phyloP scores from a whole-genome alignment of 2,113 vertebrate genomes.

The Cranoglanis bouderius region DNA sequence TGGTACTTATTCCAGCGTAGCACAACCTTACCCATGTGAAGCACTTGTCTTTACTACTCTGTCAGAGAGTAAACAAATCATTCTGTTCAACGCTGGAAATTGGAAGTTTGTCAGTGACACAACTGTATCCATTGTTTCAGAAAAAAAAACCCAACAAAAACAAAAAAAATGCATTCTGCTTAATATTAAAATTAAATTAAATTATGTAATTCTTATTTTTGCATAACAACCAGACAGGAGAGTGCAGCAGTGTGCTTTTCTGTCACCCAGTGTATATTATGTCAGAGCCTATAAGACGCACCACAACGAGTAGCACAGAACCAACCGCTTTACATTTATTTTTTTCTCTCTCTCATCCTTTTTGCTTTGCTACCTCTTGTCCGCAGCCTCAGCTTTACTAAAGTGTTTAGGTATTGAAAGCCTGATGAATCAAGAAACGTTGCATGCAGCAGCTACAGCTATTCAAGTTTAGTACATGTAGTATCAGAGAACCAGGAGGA shows the following conservation, averaged over 20 bases:
- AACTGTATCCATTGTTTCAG: constrained; percentile 10
- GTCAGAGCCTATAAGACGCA: not conserved
- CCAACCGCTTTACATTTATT: not conserved
- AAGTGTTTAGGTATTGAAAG: not conserved
- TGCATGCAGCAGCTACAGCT: not conserved
- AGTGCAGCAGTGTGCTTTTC: constrained; percentile 64
- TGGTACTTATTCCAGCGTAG: constrained; percentile 44
- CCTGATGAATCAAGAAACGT: not conserved
- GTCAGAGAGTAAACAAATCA: not conserved
- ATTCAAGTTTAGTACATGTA: not conserved
- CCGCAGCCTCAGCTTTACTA: not conserved
- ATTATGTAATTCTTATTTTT: constrained; percentile 66
- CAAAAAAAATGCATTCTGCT: constrained; percentile 68
- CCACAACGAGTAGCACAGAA: not conserved
- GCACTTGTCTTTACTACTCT: constrained; percentile 48
- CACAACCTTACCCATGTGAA: constrained; percentile 27
- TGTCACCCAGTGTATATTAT: constrained; percentile 53
- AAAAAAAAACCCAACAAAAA: not conserved
- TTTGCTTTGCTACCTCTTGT: not conserved
- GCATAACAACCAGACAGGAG: constrained; percentile 67
- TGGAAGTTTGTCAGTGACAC: constrained; percentile 53
- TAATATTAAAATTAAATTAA: constrained; percentile 47
- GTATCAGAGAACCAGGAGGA: not conserved
- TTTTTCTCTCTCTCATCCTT: not conserved
- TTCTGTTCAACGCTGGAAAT: not conserved